Percentiles rank a stretch among this genome's conserved stretches.
Conservation (phyloP, 1,140 invertebrate genomes). For the Ceratosolen solmsi region DNA sequence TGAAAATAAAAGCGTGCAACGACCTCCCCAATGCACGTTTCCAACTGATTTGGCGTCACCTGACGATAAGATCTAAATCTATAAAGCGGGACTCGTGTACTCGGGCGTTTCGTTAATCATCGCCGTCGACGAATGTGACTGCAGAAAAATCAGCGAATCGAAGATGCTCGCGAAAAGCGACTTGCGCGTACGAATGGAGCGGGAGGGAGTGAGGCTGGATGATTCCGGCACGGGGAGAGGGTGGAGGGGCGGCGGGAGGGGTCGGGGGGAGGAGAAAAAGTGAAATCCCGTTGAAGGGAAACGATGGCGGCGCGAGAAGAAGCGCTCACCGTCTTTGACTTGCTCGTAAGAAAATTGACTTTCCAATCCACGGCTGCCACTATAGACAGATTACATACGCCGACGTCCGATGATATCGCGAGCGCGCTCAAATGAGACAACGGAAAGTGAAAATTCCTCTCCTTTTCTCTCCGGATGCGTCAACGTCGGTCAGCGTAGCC, state of each 20-base stretch:
- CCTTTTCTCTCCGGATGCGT: neutral
- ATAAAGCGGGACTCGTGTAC: neutral
- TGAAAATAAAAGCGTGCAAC: neutral
- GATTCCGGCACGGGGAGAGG: too few species aligned
- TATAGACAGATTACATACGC: neutral
- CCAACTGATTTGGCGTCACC: neutral
- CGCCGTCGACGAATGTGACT: neutral
- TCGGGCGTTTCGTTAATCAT: neutral
- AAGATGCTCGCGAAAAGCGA: neutral
- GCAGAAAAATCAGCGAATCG: neutral
- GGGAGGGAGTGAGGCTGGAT: neutral
- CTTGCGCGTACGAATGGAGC: neutral
- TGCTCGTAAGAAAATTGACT: constrained; percentile 22
- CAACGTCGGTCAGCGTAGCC: neutral
- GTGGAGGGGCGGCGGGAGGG: too few species aligned
- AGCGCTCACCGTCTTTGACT: neutral
- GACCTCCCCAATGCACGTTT: neutral
- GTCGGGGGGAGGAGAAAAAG: neutral
- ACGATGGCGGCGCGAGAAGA: neutral
- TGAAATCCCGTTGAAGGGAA: neutral
- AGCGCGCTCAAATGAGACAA: neutral
- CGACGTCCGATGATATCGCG: too few species aligned
- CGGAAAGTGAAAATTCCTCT: constrained; percentile 8
- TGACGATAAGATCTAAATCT: constrained; percentile 28
- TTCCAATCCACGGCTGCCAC: neutral